Evolutionary conservation across 2,113 vertebrate species (phyloP), one percentile per base, ranked within the genome.

Genomic region (Meleagris gallopavo): DNA sequence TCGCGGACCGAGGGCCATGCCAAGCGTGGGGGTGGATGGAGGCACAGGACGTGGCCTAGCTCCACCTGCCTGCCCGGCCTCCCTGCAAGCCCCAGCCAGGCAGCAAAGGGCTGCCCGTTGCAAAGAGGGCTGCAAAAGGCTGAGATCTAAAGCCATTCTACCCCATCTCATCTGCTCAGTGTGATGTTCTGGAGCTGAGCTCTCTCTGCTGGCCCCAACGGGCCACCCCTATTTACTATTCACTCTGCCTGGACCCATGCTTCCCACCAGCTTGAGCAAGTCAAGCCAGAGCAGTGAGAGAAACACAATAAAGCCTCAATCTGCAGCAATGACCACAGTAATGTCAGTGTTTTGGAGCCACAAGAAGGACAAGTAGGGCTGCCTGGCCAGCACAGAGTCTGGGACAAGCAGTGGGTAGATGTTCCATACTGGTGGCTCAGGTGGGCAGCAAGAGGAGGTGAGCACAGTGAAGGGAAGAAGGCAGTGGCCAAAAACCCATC

Each of bases 1-100:
- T 97, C 82, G 48, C 60, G 93, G 93, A 96, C 95, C 91, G 1
- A 88, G 91, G 69, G 96, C 95, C 81, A 46, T 69, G 96, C 96
- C 96, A 95, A 95, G 94, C 86, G 95, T 25, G 32, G 94, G 92
- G 95, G 93, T 34, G 50, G 93, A 90, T 25, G 65, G 75, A 75
- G 72, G 73, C 4, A 6, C 2, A 70, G 66, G 58, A 87, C 87
- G n/a, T 57, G 3, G 83, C 60, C 65, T 70, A 32, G 83, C 12
- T n/a, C 72, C 76, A 48, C 80, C 80, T 41, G 69, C 72, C 58
- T 34, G 57, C 61, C 27, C 1, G 15, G 45, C 29, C 40, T 76
- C 43, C 13, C 20, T 25, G 3, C 14, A 38, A 48, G 2, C 4
- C 25, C 14, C 11, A 22, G 34, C 27, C 22, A 32, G 43, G 55